Evolutionary conservation across 1,140 invertebrate species (phyloP).

Genomic region (Batillaria attramentaria): DNA sequence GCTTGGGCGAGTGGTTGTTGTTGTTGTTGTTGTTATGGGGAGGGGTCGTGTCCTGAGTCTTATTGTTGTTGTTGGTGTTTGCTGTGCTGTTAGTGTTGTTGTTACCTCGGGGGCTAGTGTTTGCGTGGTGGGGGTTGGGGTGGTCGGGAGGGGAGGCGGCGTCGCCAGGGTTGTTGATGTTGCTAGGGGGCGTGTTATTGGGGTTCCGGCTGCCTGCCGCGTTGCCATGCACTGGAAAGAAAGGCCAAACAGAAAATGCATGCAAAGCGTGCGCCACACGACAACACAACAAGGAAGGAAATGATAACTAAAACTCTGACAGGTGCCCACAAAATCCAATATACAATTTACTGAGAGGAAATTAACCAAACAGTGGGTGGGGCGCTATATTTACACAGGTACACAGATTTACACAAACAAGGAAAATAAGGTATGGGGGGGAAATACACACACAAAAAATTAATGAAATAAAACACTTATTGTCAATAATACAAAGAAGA

Average conservation of each 20-base stretch:
- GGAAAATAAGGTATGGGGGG: too few species aligned
- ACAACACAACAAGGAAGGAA: neutral
- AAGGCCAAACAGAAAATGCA: neutral
- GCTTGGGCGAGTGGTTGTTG: constrained; percentile 23
- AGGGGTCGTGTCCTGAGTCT: neutral
- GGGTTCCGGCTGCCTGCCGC: neutral
- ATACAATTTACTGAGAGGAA: neutral
- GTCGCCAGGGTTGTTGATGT: constrained; percentile 31
- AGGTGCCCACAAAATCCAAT: neutral
- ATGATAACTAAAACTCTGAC: too few species aligned
- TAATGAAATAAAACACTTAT: too few species aligned
- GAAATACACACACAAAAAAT: too few species aligned
- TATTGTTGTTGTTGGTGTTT: neutral
- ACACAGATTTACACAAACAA: too few species aligned
- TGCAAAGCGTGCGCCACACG: neutral
- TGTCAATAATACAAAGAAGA: too few species aligned
- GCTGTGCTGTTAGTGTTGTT: constrained; percentile 3
- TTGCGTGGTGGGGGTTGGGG: neutral
- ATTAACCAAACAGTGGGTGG: neutral
- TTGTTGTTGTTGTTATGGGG: constrained; percentile 18
- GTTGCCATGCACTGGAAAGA: constrained; percentile 21
- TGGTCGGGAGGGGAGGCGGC: constrained; percentile 32
- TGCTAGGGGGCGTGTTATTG: constrained; percentile 25
- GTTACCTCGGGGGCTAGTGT: too few species aligned
- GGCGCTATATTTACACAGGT: too few species aligned